phyloP scores from a whole-genome alignment of 2,113 vertebrate species.

The Actenoides hombroni region DNA sequence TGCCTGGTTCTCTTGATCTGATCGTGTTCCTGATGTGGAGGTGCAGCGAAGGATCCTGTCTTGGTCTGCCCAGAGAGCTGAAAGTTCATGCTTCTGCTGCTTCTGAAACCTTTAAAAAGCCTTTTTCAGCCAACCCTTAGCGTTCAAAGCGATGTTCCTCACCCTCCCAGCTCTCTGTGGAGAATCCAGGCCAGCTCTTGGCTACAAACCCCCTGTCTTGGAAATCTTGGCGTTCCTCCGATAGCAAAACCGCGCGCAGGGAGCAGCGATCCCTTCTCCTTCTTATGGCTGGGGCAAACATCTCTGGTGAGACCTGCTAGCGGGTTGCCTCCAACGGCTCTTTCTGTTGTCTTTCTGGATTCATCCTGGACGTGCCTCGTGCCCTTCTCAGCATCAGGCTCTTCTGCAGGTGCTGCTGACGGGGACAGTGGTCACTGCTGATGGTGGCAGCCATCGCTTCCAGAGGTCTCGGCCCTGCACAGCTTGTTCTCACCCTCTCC shows the following conservation, averaged over 20 bases:
- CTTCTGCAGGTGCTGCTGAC: background rate
- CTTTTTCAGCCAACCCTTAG: background rate
- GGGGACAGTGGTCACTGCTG: background rate
- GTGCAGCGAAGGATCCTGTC: accelerated
- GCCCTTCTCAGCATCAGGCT: accelerated
- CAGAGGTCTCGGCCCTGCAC: background rate
- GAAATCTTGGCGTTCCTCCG: background rate
- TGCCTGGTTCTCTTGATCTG: background rate
- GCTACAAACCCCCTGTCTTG: background rate
- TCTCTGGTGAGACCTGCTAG: background rate
- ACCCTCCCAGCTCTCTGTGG: background rate
- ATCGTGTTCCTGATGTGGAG: background rate
- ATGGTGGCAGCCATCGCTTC: background rate
- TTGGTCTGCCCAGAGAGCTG: background rate
- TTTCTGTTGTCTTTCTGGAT: background rate
- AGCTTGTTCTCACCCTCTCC: background rate
- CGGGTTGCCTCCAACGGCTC: background rate
- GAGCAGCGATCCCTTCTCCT: background rate
- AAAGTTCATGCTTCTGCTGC: background rate
- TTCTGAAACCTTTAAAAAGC: background rate
- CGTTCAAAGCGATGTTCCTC: background rate
- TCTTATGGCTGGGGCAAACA: background rate
- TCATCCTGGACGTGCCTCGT: background rate
- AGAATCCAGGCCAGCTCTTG: background rate
- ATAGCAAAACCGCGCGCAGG: background rate